phyloP scores from a whole-genome alignment of 1,140 invertebrate genomes.

The Wasmannia auropunctata region DNA sequence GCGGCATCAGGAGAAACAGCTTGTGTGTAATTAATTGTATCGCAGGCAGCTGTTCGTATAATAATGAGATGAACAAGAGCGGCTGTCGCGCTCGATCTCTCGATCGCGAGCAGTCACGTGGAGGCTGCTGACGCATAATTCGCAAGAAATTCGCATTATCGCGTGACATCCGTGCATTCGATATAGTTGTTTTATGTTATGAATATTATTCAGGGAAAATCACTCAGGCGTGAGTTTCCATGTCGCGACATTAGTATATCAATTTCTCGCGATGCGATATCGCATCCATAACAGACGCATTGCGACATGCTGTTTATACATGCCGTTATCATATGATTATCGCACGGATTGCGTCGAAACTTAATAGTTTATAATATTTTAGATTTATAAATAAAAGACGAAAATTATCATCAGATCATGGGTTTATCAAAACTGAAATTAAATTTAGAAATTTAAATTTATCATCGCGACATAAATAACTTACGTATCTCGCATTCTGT shows the following conservation, averaged over 20 bases:
- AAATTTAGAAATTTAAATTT: slow-evolving; percentile 8
- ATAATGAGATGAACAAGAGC: slow-evolving; percentile 12
- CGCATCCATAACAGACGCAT: background rate
- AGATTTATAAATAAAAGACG: background rate
- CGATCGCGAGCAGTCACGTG: slow-evolving; percentile 6
- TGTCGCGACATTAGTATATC: slow-evolving; percentile 4
- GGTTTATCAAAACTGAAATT: background rate
- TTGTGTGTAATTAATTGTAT: slow-evolving; percentile 26
- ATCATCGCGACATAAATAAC: background rate
- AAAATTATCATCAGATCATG: background rate
- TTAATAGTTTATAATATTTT: background rate
- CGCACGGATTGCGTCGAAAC: background rate
- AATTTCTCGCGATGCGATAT: slow-evolving; percentile 17
- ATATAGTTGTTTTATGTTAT: background rate
- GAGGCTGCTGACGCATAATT: slow-evolving; percentile 32
- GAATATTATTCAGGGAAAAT: slow-evolving; percentile 28
- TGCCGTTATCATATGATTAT: slow-evolving; percentile 20
- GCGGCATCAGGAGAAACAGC: background rate
- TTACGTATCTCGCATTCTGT: background rate
- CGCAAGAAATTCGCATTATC: slow-evolving; percentile 12
- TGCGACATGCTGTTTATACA: background rate
- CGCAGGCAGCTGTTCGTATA: background rate
- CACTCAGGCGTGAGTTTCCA: background rate
- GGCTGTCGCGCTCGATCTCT: background rate
- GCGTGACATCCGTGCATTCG: slow-evolving; percentile 2